Evolutionary conservation across 2,113 vertebrate genomes (phyloP).

Genomic region (Tympanuchus pallidicinctus): DNA sequence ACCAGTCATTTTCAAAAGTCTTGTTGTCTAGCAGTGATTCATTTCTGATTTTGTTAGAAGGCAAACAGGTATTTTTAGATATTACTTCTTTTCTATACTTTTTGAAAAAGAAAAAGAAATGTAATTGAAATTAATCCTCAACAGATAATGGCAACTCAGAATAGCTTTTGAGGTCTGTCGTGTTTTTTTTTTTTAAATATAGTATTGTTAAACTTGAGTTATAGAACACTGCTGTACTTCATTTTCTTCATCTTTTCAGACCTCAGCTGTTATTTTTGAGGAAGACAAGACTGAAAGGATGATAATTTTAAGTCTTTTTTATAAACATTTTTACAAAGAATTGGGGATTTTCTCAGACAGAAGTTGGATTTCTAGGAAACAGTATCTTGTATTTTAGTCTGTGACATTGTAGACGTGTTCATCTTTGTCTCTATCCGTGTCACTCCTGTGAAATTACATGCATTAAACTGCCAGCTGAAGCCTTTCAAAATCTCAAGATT

Average conservation of each 20-base stretch:
- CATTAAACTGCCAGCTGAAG: slow-evolving; percentile 14
- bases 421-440: background rate
- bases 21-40: background rate
- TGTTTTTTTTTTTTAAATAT: background rate
- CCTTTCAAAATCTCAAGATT: slow-evolving; percentile 26
- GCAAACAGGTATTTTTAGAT: background rate
- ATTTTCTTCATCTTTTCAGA: slow-evolving; percentile 29
- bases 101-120: background rate
- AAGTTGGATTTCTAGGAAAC: background rate
- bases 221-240: slow-evolving; percentile 64
- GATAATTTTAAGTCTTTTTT: slow-evolving; percentile 15
- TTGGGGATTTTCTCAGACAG: slow-evolving; percentile 41
- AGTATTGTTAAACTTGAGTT: slow-evolving; percentile 59
- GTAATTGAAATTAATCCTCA: background rate
- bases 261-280: slow-evolving; percentile 51
- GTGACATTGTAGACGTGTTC: background rate
- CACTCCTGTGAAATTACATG: background rate
- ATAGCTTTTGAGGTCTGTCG: slow-evolving; percentile 42
- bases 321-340: background rate
- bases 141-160: slow-evolving; percentile 25
- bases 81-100: slow-evolving; percentile 19
- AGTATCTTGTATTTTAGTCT: background rate
- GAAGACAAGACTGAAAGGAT: slow-evolving; percentile 13
- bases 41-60: slow-evolving; percentile 20
- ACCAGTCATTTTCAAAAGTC: slow-evolving; percentile 21